phyloP scores from a whole-genome alignment of 2,113 vertebrate genomes.

The Tor tambroides region DNA sequence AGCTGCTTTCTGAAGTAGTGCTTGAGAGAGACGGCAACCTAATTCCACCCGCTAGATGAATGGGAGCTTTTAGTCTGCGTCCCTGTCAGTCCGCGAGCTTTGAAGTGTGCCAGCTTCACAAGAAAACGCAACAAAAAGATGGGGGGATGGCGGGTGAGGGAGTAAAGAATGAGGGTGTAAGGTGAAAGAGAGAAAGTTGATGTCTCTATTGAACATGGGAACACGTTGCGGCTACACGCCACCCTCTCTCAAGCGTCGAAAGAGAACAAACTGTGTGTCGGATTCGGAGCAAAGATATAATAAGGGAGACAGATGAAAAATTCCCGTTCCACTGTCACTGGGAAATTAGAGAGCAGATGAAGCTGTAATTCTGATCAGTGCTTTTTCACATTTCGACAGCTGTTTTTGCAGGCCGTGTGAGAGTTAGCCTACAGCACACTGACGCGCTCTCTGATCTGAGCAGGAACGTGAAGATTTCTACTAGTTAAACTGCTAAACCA shows the following conservation, averaged over 20 bases:
- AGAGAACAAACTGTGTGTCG: conserved; percentile 18
- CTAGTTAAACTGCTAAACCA: conserved; percentile 9
- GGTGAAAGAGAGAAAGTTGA: conserved; percentile 62
- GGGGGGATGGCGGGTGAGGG: conserved; percentile 16
- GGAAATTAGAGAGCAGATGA: conserved; percentile 40
- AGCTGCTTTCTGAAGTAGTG: conserved; percentile 74
- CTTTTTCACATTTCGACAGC: conserved; percentile 54
- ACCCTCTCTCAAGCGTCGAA: conserved; percentile 13
- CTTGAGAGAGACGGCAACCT: conserved; percentile 76
- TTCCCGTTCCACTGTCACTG: conserved; percentile 56
- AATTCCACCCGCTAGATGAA: conserved; percentile 77
- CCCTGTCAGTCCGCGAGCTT: conserved; percentile 75
- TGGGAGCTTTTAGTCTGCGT: conserved; percentile 73
- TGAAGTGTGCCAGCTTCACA: conserved; percentile 79
- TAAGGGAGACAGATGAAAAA: conserved; percentile 59
- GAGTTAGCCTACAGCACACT: conserved; percentile 27
- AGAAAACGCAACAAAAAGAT: conserved; percentile 67
- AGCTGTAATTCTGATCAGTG: conserved; percentile 55
- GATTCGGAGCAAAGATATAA: conserved; percentile 29
- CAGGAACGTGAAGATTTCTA: conserved; percentile 47
- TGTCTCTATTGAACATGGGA: conserved; percentile 71
- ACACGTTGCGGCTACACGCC: conserved; percentile 49
- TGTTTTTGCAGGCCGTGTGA: conserved; percentile 52
- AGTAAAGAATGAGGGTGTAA: conserved; percentile 15
- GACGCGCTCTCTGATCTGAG: conserved; percentile 45